phyloP scores from a whole-genome alignment of 2,797 vertebrate species.

The Limosa lapponica region DNA sequence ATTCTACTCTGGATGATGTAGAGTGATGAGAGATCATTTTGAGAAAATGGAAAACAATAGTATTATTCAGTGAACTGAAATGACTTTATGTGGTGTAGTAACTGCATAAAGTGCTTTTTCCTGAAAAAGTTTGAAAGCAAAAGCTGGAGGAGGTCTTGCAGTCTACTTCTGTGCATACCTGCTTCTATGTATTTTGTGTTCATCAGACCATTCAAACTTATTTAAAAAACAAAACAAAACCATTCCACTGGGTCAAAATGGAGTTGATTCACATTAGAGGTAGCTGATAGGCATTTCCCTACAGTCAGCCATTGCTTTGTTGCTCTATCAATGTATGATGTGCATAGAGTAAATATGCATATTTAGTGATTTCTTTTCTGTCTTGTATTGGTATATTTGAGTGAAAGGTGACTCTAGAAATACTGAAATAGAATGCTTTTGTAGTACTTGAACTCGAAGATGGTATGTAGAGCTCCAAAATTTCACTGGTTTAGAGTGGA shows the following conservation, averaged over 20 bases:
- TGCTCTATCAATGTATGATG: neutral
- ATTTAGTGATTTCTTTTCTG: neutral
- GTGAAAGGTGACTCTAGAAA: neutral
- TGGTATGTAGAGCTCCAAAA: neutral
- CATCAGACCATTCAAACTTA: neutral
- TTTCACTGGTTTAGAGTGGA: neutral
- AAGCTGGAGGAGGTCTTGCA: neutral
- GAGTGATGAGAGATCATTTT: neutral
- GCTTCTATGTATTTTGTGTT: neutral
- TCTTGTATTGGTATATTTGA: neutral
- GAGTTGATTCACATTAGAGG: neutral
- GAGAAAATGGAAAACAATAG: neutral
- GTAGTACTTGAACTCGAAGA: neutral
- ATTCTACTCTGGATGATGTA: neutral
- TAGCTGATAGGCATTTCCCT: neutral
- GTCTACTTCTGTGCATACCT: neutral
- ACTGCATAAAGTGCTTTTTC: neutral
- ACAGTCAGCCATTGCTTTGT: neutral
- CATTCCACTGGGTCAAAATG: neutral
- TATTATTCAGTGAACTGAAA: constrained; percentile 6
- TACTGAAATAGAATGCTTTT: neutral
- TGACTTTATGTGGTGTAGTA: neutral
- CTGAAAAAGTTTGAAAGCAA: neutral
- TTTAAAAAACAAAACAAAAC: neutral
- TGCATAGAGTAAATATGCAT: neutral